Base-by-base conservation (phyloP, 2,888 invertebrate genomes). In the Zele albiditarsus region DNA sequence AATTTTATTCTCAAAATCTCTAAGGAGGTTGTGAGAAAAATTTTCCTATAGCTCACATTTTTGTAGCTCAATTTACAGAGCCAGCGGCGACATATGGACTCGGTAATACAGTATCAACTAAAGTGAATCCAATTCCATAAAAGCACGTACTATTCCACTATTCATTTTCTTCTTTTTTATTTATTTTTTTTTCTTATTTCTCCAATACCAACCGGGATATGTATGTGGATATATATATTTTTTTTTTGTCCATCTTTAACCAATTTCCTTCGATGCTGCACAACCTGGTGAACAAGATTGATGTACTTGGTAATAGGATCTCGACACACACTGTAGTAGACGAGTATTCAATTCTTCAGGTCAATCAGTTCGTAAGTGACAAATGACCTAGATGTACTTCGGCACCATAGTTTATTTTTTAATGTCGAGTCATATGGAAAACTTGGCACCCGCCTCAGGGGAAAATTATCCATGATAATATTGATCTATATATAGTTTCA, bases 111-210 rank as follows among this genome's bases (percentile, higher is more conserved):
- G 33, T 53, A 33, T 20, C 28, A 23, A 57, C 57, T 6, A 53
- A n/a, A 28, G 53, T 69, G 20, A 69, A 69, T 69, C 57, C 68
- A 69, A 69, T 69, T 69, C 57, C 33, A 57, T 57, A 33, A 57
- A 69, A 69, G 68, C 68, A 57, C 68, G 33, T 31, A 53, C 57
- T 20, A 27, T 57, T 53, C 28, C 23, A 25, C 38, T 38, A 23
- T 25, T n/a, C 38, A 12, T 33, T 63, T 63, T 63, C n/a, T 28
- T 33, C 20, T 16, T 16, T 38, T 14, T 38, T 38, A 33, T 65
- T 38, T 38, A 8, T 62, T 5, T 23, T 57, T 57, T 23, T 57
- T 57, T 57, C n/a, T 5, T 53, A 12, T 49, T 49, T n/a, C 4
- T 16, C 8, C 53, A 53, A 23, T 53, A 20, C n/a, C 53, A 53